Percentiles rank a stretch among this genome's conserved stretches.
Conservation (phyloP, 2,797 vertebrate species). For the Danio aesculapii region DNA sequence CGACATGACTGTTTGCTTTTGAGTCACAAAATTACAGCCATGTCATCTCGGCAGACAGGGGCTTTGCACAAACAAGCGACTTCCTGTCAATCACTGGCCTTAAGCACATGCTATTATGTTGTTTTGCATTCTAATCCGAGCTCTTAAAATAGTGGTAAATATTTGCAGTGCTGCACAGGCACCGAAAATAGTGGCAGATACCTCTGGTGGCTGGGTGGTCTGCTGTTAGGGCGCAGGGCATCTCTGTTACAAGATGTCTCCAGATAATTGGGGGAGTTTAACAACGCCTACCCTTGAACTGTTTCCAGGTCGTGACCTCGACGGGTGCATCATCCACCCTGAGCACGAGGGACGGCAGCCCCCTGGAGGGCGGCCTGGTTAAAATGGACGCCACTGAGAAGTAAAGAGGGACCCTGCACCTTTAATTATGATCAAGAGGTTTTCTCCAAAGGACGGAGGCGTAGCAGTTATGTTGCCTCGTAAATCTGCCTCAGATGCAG, state of each 20-base stretch:
- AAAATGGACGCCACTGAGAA: conserved; percentile 75
- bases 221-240: conserved; percentile 59
- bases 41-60: conserved; percentile 79
- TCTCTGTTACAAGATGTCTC: conserved; percentile 49
- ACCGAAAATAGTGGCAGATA: conserved; percentile 74
- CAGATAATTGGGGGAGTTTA: conserved; percentile 58
- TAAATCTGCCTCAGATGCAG: conserved; percentile 89
- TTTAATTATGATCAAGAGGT: conserved; percentile 97
- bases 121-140: conserved; percentile 74
- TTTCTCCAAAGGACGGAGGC: conserved; percentile 88
- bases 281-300: conserved; percentile 57
- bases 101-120: conserved; percentile 76
- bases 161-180: conserved; percentile 63
- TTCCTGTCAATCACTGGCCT: conserved; percentile 80
- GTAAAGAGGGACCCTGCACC: conserved; percentile 86
- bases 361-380: conserved; percentile 75
- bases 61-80: conserved; percentile 78
- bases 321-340: conserved; percentile 36
- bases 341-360: conserved; percentile 58
- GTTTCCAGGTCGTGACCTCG: conserved; percentile 62
- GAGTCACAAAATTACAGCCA: conserved; percentile 75
- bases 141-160: conserved; percentile 76
- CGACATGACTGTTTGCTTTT: conserved; percentile 68
- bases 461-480: conserved; percentile 89
- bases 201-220: conserved; percentile 61